phyloP scores from a whole-genome alignment of 2,113 vertebrate species.

The Megaceryle torquata region DNA sequence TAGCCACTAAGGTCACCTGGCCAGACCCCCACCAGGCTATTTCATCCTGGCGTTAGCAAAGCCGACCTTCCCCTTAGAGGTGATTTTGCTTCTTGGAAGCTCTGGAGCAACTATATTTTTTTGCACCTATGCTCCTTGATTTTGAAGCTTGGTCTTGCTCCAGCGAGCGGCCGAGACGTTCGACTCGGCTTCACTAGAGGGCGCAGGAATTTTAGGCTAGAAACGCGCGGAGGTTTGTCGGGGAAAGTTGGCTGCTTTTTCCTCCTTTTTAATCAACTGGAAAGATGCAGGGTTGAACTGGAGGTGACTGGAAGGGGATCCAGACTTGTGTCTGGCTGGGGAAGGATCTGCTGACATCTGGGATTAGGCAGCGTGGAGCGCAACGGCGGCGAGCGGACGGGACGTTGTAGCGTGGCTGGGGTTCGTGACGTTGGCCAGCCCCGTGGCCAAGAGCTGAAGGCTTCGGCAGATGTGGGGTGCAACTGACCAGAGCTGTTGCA shows the following conservation, averaged over 20 bases:
- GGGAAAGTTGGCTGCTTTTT: constrained; percentile 53
- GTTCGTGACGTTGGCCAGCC: not conserved
- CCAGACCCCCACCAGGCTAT: accelerated
- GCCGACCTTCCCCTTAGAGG: not conserved
- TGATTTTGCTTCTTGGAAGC: not conserved
- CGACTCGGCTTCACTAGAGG: constrained; percentile 71
- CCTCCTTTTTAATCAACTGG: constrained; percentile 65
- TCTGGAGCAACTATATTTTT: not conserved
- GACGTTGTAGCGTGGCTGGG: not conserved
- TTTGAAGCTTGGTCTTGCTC: not conserved
- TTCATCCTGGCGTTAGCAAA: not conserved
- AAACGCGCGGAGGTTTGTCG: not conserved
- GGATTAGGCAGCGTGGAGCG: constrained; percentile 51
- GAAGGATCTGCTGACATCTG: constrained; percentile 59
- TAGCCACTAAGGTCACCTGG: accelerated
- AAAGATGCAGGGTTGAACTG: constrained; percentile 66
- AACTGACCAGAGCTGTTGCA: not conserved
- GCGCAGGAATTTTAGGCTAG: constrained; percentile 71
- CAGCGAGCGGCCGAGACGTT: not conserved
- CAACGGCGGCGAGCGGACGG: not conserved
- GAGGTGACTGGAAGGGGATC: constrained; percentile 67
- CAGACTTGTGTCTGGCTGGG: constrained; percentile 61
- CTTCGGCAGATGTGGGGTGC: not conserved
- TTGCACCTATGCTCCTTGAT: not conserved
- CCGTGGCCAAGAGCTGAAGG: not conserved